These are phyloP conservation scores for Rhinophrynus dorsalis DNA, from an alignment of 2,797 vertebrate genomes.

Conservation along the genomic window DNA sequence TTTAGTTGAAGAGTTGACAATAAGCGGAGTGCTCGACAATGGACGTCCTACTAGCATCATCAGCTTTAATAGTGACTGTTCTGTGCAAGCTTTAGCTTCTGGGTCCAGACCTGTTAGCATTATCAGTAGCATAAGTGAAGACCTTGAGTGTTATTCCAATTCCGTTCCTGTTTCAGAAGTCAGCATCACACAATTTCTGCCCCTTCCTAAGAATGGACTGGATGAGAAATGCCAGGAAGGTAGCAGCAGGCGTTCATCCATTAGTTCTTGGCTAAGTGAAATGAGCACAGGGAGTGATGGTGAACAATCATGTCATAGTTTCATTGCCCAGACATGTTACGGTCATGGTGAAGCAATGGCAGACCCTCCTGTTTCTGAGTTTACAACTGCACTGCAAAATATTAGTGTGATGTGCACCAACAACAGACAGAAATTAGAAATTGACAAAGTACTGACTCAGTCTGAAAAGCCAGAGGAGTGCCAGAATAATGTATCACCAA, in stretches of 20 bases:
- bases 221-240: constrained; percentile 71
- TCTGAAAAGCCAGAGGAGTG: constrained; percentile 62
- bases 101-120: constrained; percentile 88
- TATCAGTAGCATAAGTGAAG: constrained; percentile 89
- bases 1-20: constrained; percentile 92
- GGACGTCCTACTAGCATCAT: constrained; percentile 85
- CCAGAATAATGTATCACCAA: constrained; percentile 57
- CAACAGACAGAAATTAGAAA: constrained; percentile 60
- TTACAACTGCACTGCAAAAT: constrained; percentile 55
- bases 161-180: constrained; percentile 65
- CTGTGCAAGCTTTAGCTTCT: constrained; percentile 72
- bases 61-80: constrained; percentile 86
- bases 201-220: constrained; percentile 66
- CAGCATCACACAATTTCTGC: constrained; percentile 68
- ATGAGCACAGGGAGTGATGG: constrained; percentile 73
- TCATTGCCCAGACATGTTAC: constrained; percentile 66
- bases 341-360: constrained; percentile 85
- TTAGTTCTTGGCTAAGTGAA: constrained; percentile 85
- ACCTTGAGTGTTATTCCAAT: constrained; percentile 74
- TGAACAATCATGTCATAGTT: constrained; percentile 77
- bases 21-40: constrained; percentile 79
- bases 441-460: constrained; percentile 67
- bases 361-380: constrained; percentile 68
- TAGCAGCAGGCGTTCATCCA: constrained; percentile 79
- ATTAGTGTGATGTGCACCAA: constrained; percentile 58